Conservation (phyloP, 53 echinoderm and acorn worm species). For the Stichopus horrens region DNA sequence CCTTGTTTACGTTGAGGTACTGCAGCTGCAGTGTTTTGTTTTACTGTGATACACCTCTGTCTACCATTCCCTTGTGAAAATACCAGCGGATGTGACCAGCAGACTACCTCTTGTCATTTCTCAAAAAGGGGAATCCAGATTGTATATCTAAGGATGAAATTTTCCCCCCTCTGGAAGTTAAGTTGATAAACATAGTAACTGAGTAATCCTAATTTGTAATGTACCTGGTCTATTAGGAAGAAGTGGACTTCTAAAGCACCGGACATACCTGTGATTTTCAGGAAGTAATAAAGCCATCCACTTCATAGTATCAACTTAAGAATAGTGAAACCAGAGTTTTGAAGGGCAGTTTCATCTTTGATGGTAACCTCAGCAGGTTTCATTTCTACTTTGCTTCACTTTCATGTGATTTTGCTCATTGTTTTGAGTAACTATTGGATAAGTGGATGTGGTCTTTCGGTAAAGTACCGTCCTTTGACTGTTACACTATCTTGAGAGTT, state of each 20-base stretch:
- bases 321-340: not conserved
- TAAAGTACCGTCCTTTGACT: too few species aligned
- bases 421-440: not conserved
- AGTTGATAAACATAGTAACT: not conserved
- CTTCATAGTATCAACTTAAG: not conserved
- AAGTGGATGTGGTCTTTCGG: too few species aligned
- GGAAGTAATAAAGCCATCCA: not conserved
- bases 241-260: not conserved
- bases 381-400: not conserved
- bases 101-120: not conserved
- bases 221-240: not conserved
- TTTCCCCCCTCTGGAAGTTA: not conserved
- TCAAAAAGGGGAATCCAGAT: too few species aligned
- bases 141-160: too few species aligned
- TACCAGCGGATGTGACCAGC: not conserved
- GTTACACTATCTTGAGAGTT: too few species aligned
- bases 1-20: too few species aligned
- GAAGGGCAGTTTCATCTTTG: not conserved
- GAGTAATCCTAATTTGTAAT: not conserved
- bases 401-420: not conserved
- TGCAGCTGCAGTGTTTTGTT: too few species aligned
- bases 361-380: not conserved
- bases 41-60: too few species aligned
- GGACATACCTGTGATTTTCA: slow-evolving; percentile 11
- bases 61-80: not conserved